These are phyloP conservation scores for Corbicula japonica DNA, from an alignment of 2,888 invertebrate genomes.

Conservation along the genomic window DNA sequence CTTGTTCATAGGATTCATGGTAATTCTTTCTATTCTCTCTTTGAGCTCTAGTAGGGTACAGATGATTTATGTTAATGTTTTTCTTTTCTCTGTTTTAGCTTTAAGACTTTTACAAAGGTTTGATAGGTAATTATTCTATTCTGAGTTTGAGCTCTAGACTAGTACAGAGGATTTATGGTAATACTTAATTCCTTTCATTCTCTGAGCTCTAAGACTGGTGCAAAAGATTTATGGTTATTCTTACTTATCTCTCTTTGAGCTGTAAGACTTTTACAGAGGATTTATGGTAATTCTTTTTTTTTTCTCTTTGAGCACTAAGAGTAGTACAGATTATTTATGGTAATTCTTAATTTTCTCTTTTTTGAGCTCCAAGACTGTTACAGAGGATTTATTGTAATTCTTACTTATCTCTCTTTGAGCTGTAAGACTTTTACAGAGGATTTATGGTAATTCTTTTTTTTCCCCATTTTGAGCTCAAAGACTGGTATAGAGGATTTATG, in stretches of 20 bases:
- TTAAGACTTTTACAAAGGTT: conserved; percentile 99
- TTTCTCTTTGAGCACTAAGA: too few species aligned
- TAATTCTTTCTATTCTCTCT: too few species aligned
- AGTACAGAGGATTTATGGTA: conserved; percentile 99
- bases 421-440: conserved; percentile 99
- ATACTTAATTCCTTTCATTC: conserved; percentile 86
- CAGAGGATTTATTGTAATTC: conserved; percentile 99
- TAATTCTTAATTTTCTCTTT: conserved; percentile 88
- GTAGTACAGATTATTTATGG: conserved; percentile 99
- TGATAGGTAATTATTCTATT: conserved; percentile 94
- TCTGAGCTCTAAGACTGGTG: too few species aligned
- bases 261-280: conserved; percentile 99
- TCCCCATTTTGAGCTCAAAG: too few species aligned
- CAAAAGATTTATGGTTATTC: conserved; percentile 99
- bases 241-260: conserved; percentile 90
- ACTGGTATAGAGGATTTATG: too few species aligned
- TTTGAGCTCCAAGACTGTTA: too few species aligned
- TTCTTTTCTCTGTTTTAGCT: too few species aligned
- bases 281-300: conserved; percentile 96
- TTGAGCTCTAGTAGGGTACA: too few species aligned
- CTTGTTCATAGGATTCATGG: too few species aligned
- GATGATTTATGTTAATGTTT: too few species aligned
- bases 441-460: too few species aligned
- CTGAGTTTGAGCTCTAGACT: too few species aligned
- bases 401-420: conserved; percentile 69